Conservation (phyloP, 2,113 vertebrate genomes). For the Gracilinanus agilis region DNA sequence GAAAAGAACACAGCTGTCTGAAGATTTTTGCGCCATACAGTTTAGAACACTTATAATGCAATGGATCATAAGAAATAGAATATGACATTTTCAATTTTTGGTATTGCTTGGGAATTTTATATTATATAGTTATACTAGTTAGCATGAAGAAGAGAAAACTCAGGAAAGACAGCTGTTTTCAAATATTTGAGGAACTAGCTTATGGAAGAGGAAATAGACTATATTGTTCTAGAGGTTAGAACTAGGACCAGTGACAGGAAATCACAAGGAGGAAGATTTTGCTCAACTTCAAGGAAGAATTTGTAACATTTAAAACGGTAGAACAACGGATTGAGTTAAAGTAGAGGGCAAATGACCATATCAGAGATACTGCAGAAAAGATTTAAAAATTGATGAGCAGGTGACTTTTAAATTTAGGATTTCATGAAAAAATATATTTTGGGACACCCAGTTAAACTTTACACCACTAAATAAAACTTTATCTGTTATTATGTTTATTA, state of each 20-base stretch:
- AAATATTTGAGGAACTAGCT: background rate
- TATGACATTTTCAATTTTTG: background rate
- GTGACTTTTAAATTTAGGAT: background rate
- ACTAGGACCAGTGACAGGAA: background rate
- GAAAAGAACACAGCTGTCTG: slow-evolving; percentile 81
- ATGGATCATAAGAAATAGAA: background rate
- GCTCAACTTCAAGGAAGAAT: background rate
- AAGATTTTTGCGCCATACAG: slow-evolving; percentile 75
- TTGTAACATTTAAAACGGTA: background rate
- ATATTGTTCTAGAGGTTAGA: background rate
- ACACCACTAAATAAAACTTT: background rate
- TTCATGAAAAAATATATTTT: background rate
- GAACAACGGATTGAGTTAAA: background rate
- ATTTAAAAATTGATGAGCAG: background rate
- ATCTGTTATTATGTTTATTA: background rate
- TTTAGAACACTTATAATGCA: slow-evolving; percentile 56
- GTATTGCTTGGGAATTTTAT: background rate
- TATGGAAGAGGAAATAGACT: background rate
- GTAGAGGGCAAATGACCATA: background rate
- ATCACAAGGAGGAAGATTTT: background rate
- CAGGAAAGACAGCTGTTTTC: background rate
- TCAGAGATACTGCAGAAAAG: background rate
- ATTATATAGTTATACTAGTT: background rate
- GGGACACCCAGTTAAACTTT: background rate
- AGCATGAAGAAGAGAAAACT: slow-evolving; percentile 8